Conservation (phyloP, 2,888 invertebrate genomes). For the Andrena marginata region DNA sequence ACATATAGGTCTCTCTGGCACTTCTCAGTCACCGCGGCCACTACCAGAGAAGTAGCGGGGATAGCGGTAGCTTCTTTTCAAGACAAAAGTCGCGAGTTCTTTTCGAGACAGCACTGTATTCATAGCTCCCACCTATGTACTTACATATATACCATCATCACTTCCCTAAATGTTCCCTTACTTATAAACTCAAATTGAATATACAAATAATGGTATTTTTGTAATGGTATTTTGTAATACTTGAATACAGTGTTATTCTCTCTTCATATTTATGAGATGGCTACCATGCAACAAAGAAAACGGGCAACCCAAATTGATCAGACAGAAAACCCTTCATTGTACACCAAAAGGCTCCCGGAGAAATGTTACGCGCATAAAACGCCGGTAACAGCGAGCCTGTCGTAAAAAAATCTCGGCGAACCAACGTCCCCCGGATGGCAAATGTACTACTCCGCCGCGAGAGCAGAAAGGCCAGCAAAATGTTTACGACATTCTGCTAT, state of each 20-base stretch:
- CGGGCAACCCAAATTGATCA: constrained; percentile 15
- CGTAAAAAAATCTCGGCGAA: constrained; percentile 47
- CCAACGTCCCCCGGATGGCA: constrained; percentile 12
- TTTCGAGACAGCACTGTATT: too few relatives aligned
- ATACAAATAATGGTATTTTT: not conserved
- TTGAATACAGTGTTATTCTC: not conserved
- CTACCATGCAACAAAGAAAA: not conserved
- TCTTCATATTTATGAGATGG: not conserved
- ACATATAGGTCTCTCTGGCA: too few relatives aligned
- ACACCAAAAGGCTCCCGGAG: not conserved
- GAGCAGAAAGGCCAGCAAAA: constrained; percentile 32
- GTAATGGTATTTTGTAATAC: not conserved
- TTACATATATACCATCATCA: too few relatives aligned
- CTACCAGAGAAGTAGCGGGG: too few relatives aligned
- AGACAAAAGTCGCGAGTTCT: too few relatives aligned
- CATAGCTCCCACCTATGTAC: too few relatives aligned
- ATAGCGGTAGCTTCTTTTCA: too few relatives aligned
- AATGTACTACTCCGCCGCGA: not conserved
- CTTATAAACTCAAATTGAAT: too few relatives aligned
- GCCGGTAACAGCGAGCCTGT: constrained; percentile 28
- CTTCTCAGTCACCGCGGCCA: too few relatives aligned
- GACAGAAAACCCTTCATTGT: constrained; percentile 13
- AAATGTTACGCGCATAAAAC: constrained; percentile 37
- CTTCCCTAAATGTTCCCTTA: not conserved
- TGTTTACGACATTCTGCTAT: constrained; percentile 42